Conservation (phyloP, 2,113 vertebrate genomes). For the Pterocles orientalis region DNA sequence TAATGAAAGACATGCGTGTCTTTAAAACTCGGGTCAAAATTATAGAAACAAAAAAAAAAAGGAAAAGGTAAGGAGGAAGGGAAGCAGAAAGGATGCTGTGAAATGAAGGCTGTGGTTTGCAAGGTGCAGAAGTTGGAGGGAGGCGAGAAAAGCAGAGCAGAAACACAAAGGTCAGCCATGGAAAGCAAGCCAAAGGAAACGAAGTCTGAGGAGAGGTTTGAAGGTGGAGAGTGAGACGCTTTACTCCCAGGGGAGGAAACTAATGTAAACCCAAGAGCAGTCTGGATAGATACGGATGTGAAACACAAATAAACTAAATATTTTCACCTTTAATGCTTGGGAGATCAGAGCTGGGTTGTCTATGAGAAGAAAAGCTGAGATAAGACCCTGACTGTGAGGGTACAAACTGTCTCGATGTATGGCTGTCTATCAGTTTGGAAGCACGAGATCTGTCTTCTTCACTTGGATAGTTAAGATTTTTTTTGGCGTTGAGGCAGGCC, state of each 20-base stretch:
- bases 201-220: not conserved
- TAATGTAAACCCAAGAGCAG: not conserved
- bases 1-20: not conserved
- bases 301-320: not conserved
- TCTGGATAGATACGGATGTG: not conserved
- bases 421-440: not conserved
- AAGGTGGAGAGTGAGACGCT: not conserved
- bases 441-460: not conserved
- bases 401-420: rapidly evolving
- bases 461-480: not conserved
- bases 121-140: not conserved
- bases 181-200: not conserved
- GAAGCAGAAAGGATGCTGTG: not conserved
- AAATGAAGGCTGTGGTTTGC: not conserved
- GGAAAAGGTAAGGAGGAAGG: not conserved
- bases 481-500: not conserved
- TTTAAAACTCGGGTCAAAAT: not conserved
- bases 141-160: not conserved
- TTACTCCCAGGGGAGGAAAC: not conserved
- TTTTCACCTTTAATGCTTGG: not conserved
- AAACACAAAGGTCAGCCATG: not conserved
- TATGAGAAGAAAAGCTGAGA: not conserved
- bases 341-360: not conserved
- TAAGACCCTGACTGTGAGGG: not conserved
- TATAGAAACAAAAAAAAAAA: not conserved